Base-by-base conservation (phyloP, 2,113 vertebrate species). In the Rhizomys pruinosus region DNA sequence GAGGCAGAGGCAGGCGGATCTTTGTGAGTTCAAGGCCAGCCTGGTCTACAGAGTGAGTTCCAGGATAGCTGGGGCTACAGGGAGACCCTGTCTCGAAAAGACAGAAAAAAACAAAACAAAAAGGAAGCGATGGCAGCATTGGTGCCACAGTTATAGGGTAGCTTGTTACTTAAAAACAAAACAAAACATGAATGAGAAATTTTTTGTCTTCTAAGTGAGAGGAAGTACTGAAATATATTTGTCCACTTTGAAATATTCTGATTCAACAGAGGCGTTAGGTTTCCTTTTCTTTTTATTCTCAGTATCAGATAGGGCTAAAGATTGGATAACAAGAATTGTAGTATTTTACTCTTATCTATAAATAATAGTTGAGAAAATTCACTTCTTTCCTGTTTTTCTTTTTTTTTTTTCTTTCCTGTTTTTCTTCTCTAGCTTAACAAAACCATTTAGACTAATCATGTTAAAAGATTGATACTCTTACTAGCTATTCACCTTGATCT, bases 311-410 rank as follows among this genome's bases (percentile, higher is more conserved):
- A 0, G 29, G 76, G 44, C 57, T n/a, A 68, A 68, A 74, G 74
- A 42, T 59, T 22, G 2, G 47, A 39, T 55, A 32, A 55, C 3
- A 15, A 25, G n/a, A 3, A n/a, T 5, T 1, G 0, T 0, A 42
- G 27, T 20, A 59, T 80, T 94, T 73, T 90, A 63, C 76, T 89
- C 23, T 89, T 96, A 87, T 92, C 73, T 76, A n/a, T 87, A 42
- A 84, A 72, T 78, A 82, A 37, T 34, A 86, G 12, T 52, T 39
- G 0, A 76, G 39, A 87, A 72, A 68, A 87, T 39, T 44, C 4
- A 47, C 39, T 91, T 93, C 76, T n/a, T n/a, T 27, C 13, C 73
- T 97, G 11, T 47, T 16, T 92, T 92, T 72, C 93, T 95, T 77
- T 27, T 91, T 22, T 44, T 13, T 68, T 59, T 22, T 64, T 66